Conservation (phyloP, 64 coral and sea anemone species). For the Stichodactyla helianthus region DNA sequence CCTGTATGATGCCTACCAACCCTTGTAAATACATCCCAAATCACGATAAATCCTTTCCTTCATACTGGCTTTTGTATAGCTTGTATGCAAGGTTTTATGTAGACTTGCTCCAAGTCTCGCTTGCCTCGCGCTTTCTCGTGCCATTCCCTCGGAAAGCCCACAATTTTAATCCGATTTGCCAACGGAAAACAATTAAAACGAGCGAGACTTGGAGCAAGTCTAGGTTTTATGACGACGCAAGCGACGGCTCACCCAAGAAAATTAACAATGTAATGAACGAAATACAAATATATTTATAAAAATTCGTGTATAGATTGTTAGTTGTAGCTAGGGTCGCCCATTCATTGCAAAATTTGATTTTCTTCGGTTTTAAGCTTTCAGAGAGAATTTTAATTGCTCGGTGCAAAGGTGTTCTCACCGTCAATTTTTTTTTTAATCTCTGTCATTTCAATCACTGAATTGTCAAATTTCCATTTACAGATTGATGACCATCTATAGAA, state of each 20-base stretch:
- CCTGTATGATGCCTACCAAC: neutral
- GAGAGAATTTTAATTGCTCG: neutral
- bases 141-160: too few relatives aligned
- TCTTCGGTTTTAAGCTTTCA: neutral
- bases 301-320: neutral
- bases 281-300: constrained; percentile 14
- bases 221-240: neutral
- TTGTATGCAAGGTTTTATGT: neutral
- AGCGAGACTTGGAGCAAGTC: too few relatives aligned
- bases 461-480: neutral
- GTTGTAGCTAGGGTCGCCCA: constrained; percentile 11
- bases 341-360: neutral
- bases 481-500: neutral
- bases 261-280: neutral
- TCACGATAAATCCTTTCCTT: neutral
- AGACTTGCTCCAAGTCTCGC: too few relatives aligned
- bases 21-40: constrained; percentile 1
- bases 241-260: neutral
- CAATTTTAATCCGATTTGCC: too few relatives aligned
- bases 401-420: neutral
- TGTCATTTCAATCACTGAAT: neutral
- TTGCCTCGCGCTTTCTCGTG: too few relatives aligned
- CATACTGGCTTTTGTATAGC: neutral
- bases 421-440: neutral
- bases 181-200: too few relatives aligned